Conservation (phyloP, 2,797 vertebrate genomes). For the Eremophila alpestris region DNA sequence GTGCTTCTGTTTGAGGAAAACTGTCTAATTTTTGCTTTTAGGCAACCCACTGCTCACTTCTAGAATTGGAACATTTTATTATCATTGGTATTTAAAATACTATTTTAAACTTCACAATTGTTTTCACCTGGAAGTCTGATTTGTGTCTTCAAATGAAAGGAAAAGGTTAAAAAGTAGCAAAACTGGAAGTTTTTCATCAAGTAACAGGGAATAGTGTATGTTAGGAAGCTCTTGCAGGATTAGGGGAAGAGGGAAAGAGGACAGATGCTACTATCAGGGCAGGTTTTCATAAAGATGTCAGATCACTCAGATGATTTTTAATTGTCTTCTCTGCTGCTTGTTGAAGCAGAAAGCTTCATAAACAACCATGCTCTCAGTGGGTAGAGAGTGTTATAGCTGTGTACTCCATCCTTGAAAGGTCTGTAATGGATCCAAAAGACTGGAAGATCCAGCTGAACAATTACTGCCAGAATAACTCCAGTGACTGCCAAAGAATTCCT, state of each 20-base stretch:
- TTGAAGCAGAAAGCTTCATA: neutral
- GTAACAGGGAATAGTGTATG: neutral
- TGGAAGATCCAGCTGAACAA: constrained; percentile 22
- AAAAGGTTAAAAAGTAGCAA: neutral
- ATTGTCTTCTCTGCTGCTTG: neutral
- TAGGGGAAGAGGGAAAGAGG: neutral
- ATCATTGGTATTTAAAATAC: neutral
- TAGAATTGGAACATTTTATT: neutral
- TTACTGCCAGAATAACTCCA: constrained; percentile 32
- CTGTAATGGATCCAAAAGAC: constrained; percentile 10
- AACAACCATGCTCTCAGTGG: neutral
- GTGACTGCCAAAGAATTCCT: constrained; percentile 35
- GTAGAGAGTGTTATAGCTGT: neutral
- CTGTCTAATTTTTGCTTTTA: neutral
- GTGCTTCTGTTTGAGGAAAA: neutral
- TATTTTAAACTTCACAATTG: neutral
- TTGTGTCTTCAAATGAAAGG: neutral
- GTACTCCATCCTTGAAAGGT: neutral
- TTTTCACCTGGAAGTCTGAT: neutral
- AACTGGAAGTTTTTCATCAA: neutral
- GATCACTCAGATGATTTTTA: neutral
- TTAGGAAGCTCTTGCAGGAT: neutral
- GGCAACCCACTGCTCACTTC: neutral
- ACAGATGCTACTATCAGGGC: neutral
- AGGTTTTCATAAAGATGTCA: neutral